Percentiles rank a stretch among this genome's conserved stretches.
Evolutionary conservation across 2,797 vertebrate species (phyloP).

Genomic region (Myoxocephalus aenaeus): DNA sequence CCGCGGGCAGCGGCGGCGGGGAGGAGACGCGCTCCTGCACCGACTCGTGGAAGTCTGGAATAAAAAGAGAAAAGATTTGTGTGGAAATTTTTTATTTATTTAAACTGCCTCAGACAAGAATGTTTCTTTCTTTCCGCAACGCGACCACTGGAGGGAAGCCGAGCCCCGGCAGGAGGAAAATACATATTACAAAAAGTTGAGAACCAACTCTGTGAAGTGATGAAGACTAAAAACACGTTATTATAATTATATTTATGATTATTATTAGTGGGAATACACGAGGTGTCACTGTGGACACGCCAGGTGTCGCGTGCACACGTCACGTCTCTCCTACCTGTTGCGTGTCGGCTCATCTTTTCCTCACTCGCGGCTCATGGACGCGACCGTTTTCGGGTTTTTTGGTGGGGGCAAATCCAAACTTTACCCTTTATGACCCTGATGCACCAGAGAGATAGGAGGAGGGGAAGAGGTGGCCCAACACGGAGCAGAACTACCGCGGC

Average conservation of each 20-base stretch:
- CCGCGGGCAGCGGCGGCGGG: conserved; percentile 68
- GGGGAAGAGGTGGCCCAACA: neutral
- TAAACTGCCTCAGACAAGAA: conserved; percentile 23
- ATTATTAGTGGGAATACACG: neutral
- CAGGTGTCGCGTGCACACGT: conserved; percentile 41
- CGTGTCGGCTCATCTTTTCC: conserved; percentile 65
- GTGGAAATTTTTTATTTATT: conserved; percentile 27
- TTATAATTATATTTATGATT: too few species aligned
- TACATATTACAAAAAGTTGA: neutral
- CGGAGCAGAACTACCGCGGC: neutral
- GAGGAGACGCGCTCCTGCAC: conserved; percentile 31
- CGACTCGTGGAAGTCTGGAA: conserved; percentile 59
- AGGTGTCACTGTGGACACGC: neutral
- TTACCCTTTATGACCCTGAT: neutral
- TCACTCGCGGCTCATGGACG: neutral
- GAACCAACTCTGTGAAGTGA: neutral
- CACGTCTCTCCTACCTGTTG: conserved; percentile 69
- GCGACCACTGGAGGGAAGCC: conserved; percentile 10
- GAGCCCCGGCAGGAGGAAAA: neutral
- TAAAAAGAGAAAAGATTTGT: conserved; percentile 16
- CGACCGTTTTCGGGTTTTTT: neutral
- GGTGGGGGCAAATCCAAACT: neutral
- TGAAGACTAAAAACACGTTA: neutral
- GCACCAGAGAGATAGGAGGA: neutral
- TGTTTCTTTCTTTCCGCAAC: neutral